Percentiles rank a stretch among this genome's conserved stretches.
These are phyloP conservation scores for Chironomus tepperi DNA, from an alignment of 1,140 invertebrate species.

Conservation along the genomic window DNA sequence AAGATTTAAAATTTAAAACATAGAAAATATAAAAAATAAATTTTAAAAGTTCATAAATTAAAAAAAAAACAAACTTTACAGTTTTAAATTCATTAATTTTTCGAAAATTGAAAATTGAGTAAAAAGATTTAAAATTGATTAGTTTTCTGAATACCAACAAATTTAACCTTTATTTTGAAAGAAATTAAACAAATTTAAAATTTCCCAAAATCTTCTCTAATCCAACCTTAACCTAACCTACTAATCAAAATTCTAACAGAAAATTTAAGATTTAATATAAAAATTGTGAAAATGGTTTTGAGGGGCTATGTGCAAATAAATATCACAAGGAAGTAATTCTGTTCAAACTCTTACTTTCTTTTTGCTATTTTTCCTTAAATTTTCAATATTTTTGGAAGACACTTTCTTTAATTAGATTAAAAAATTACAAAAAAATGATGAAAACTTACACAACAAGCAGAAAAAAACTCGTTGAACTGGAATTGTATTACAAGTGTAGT, in stretches of 20 bases:
- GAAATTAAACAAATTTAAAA: too few relatives aligned
- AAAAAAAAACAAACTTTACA: too few relatives aligned
- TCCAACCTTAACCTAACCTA: too few relatives aligned
- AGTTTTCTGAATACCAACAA: too few relatives aligned
- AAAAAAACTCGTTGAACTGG: conserved; percentile 8
- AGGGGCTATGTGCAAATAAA: conserved; percentile 4
- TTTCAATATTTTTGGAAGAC: not conserved
- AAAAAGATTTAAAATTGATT: too few relatives aligned
- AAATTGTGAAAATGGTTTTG: not conserved
- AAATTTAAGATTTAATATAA: not conserved
- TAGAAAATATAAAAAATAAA: too few relatives aligned
- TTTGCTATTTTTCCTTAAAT: not conserved
- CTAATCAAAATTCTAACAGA: not conserved
- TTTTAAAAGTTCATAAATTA: too few relatives aligned
- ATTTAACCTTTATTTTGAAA: too few relatives aligned
- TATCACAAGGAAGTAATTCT: not conserved
- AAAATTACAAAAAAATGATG: not conserved
- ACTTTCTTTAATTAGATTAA: not conserved
- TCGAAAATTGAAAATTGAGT: too few relatives aligned
- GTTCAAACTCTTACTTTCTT: not conserved
- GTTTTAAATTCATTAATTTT: too few relatives aligned
- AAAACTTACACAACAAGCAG: not conserved
- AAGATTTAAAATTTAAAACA: too few relatives aligned
- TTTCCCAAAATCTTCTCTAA: too few relatives aligned
- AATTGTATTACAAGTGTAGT: conserved; percentile 13